Base-by-base conservation (phyloP, 2,113 vertebrate genomes). In the Collichthys lucidus region DNA sequence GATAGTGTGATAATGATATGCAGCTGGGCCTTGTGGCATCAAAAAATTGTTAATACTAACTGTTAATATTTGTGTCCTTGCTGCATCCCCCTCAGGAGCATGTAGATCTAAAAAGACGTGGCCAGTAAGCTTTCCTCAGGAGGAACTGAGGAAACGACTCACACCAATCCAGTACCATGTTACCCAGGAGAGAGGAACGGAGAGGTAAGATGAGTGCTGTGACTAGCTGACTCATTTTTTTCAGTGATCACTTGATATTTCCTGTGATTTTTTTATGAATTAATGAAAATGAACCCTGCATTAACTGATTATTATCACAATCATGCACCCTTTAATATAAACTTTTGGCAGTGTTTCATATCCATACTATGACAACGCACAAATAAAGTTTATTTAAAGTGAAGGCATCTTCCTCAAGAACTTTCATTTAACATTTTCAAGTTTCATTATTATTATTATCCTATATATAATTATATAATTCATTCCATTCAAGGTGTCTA, bases 161-260 rank as follows among this genome's bases (percentile, higher is more conserved):
- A 97, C 97, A 9, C 97, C 97, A 14, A 90, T 95, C 91, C 97
- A 99, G 89, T 99, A 96, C 95, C 97, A 97, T 84, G 96, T 99
- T 68, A 99, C 98, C 91, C 98, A 99, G 95, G 97, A 99, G 91
- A 97, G 96, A 90, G 98, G 97, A 63, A 99, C 98, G 0, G 98
- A 99, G 94, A 97, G 98, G 98, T 99, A 92, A 7, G 49, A 16
- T 11, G 19, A 31, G 1, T 1, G 3, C 50, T 20, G 11, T 15
- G 10, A n/a, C 11, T n/a, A 22, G 19, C 12, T 19, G 24, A 44
- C 16, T 53, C 20, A n/a, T 52, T 20, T 52, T 9, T 52, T 50
- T 50, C 50, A 3, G 11, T 62, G 19, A 5, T 31, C 29, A 35
- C 10, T 35, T 17, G 20, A 19, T 31, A 40, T 40, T 31, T 24